Evolutionary conservation across 2,888 invertebrate genomes (phyloP), one percentile per base, ranked within the genome.

Genomic region (Diarsia rubi): DNA sequence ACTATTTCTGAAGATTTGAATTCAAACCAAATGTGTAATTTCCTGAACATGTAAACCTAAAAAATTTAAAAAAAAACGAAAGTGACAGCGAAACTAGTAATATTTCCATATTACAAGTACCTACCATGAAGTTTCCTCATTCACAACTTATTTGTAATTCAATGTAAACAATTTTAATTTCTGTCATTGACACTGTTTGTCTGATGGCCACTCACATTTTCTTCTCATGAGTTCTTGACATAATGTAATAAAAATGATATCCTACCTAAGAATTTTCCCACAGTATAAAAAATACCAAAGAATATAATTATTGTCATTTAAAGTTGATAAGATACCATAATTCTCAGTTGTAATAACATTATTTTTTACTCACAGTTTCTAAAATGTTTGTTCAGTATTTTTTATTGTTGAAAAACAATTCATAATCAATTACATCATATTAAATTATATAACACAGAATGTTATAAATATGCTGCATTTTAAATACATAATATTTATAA

Each of bases 181-280:
- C 14, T 24, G 47, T 79, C 62, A 66, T 79, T 81, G 65, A 69
- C 44, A 65, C 64, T 73, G n/a, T 69, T 69, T 77, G 49, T 60
- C 59, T 68, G 69, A 81, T 69, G 68, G 73, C 59, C 60, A 82
- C 12, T 52, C 16, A 76, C 60, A 79, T 73, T 68, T 76, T 79
- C 62, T 69, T 76, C 49, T 64, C 24, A 31, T 60, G 63, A 80
- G 70, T 76, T 54, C 82, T 82, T 82, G 79, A 82, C 76, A 68
- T 76, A 63, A 72, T 54, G 75, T 54, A 65, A 54, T 78, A 73
- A 73, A 68, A 59, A 73, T 74, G 62, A 59, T 72, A 54, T 66
- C 59, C 52, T 54, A 63, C 14, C 4, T n/a, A 62, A 21, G n/a
- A 71, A 70, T 65, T 79, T 82, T 82, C 79, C 47, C 73, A 82